A percentile compares a stretch with the other conserved stretches of the same genome.
phyloP scores from a whole-genome alignment of 2,888 invertebrate genomes.

The Onchidella celtica region DNA sequence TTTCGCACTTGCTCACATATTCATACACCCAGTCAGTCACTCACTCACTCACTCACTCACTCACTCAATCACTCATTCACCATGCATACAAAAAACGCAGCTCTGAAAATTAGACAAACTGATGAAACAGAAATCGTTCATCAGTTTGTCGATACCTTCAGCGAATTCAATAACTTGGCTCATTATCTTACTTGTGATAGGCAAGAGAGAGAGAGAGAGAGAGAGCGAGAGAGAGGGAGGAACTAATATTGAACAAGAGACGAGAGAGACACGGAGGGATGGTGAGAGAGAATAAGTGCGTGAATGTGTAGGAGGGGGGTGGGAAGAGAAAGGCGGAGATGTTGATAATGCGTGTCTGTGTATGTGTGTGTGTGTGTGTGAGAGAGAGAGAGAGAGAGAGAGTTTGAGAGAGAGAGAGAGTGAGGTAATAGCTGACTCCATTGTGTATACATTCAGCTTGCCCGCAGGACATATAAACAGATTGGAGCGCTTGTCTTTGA shows the following conservation, averaged over 20 bases:
- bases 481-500: too few species aligned
- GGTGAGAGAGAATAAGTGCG: neutral
- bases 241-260: neutral
- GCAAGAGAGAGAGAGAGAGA: conserved; percentile 19
- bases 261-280: conserved; percentile 4
- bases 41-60: neutral
- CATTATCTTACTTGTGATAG: too few species aligned
- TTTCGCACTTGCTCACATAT: too few species aligned
- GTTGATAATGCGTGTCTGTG: neutral
- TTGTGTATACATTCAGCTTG: too few species aligned
- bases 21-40: neutral
- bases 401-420: neutral
- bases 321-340: neutral
- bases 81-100: too few species aligned
- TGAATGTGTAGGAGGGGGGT: neutral
- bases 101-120: too few species aligned
- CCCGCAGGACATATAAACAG: too few species aligned
- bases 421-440: too few species aligned
- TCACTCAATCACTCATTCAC: neutral
- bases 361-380: neutral
- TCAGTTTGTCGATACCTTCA: too few species aligned
- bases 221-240: conserved; percentile 3
- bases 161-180: too few species aligned
- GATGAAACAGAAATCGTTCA: too few species aligned
- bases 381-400: neutral